Evolutionary conservation across 1,140 invertebrate species (phyloP), one percentile per base, ranked within the genome.

Genomic region (Ips typographus): DNA sequence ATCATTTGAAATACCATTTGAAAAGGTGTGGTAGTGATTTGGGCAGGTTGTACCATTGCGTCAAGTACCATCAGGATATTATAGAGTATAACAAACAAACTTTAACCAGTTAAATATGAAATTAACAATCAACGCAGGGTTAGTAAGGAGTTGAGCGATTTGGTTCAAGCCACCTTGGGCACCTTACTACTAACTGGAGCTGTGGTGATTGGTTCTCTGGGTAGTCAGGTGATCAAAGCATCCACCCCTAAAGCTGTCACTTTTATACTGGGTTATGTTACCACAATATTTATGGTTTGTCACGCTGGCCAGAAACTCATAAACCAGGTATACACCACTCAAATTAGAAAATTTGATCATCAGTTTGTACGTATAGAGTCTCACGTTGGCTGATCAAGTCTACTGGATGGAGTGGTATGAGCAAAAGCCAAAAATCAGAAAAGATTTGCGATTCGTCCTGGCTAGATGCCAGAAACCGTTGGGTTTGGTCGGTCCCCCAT

Each of bases 11-110:
- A 7, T 47, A 3, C 3, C 2, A 47, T 5, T 70, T 61, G 37
- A 41, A 22, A 4, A 22, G 22, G 22, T 22, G 22, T 22, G 22
- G 22, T 22, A 22, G 22, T 22, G 51, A 70, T 22, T 22, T 49
- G 2, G 57, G 57, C 49, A 38, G 47, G n/a, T n/a, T 43, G 2
- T 7, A 53, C 5, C 59, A 53, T 39, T 70, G 68, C n/a, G 56
- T 70, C 39, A 52, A 41, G 2, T 65, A 70, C 44, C 68, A 70
- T 53, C 68, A 70, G 41, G 68, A 70, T 22, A 70, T 70, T 39
- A 59, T 70, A 5, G 40, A 52, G 68, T 70, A 65, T 42, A 40
- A 40, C 40, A 6, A 55, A 55, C 1, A 5, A n/a, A 7, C 22
- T 22, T 22, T 22, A 22, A 22, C 22, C 22, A 22, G 22, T 22